phyloP scores from a whole-genome alignment of 2,888 invertebrate species.

The Agrochola lota region DNA sequence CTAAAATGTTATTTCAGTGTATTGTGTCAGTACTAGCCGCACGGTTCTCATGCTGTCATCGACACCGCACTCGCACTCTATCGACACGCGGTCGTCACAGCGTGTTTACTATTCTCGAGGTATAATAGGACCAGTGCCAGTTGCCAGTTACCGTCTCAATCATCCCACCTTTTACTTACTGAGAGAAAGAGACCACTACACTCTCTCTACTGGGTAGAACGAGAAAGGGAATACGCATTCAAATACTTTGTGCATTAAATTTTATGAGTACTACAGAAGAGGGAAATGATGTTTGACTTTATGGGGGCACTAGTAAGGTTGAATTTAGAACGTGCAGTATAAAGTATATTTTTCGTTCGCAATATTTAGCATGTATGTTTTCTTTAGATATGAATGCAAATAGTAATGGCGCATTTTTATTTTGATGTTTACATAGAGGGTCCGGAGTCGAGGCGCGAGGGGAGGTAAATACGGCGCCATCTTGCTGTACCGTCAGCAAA shows the following conservation, averaged over 20 bases:
- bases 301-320: conserved; percentile 25
- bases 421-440: conserved; percentile 90
- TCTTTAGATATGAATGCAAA: conserved; percentile 91
- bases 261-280: conserved; percentile 70
- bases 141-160: conserved; percentile 90
- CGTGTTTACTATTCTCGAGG: conserved; percentile 85
- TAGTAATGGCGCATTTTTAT: conserved; percentile 90
- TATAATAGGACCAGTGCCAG: conserved; percentile 90
- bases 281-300: conserved; percentile 44
- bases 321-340: conserved; percentile 46
- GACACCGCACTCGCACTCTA: conserved; percentile 25
- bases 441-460: conserved; percentile 67
- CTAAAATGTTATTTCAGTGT: conserved; percentile 10
- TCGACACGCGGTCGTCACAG: conserved; percentile 68
- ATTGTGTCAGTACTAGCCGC: too few species aligned
- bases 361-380: conserved; percentile 90
- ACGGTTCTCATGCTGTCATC: background rate
- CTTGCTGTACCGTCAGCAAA: conserved; percentile 87
- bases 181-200: conserved; percentile 75
- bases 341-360: conserved; percentile 76
- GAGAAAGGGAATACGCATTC: conserved; percentile 81
- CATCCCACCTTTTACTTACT: conserved; percentile 88
- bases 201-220: conserved; percentile 60
- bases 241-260: conserved; percentile 81
- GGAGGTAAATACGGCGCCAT: conserved; percentile 85